Percentiles rank a stretch among this genome's conserved stretches.
These are phyloP conservation scores for Echiichthys vipera DNA, from an alignment of 2,797 vertebrate species.

Conservation along the genomic window DNA sequence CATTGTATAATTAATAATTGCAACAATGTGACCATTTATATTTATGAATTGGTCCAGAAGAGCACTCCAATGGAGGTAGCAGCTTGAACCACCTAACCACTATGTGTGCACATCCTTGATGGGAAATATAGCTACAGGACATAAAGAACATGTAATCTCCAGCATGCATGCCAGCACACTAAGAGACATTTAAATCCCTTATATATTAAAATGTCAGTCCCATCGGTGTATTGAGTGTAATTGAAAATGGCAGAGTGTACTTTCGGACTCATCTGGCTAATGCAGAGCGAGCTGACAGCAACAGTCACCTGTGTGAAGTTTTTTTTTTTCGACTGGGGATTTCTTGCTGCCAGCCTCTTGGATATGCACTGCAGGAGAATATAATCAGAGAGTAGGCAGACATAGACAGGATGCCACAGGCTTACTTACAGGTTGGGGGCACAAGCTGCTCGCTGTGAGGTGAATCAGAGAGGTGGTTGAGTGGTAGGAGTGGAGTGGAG, in stretches of 20 bases:
- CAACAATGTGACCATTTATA: background rate
- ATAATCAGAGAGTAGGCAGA: slow-evolving; percentile 53
- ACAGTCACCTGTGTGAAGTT: slow-evolving; percentile 37
- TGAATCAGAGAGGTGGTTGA: slow-evolving; percentile 33
- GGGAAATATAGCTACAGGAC: background rate
- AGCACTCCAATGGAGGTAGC: background rate
- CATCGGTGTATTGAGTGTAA: slow-evolving; percentile 1
- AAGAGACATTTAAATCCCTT: background rate
- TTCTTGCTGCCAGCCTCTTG: slow-evolving; percentile 39
- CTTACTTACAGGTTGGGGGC: slow-evolving; percentile 41
- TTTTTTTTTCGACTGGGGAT: slow-evolving; percentile 23
- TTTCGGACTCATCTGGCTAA: slow-evolving; percentile 33
- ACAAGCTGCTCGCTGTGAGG: slow-evolving; percentile 44
- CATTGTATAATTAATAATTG: background rate
- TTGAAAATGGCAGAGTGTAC: slow-evolving; percentile 34
- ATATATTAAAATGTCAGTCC: background rate
- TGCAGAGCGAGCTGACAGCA: slow-evolving; percentile 40
- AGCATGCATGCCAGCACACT: background rate
- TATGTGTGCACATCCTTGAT: background rate
- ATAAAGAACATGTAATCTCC: background rate
- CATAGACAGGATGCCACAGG: slow-evolving; percentile 36
- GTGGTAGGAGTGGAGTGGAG: background rate
- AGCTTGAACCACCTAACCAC: background rate
- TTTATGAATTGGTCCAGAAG: background rate
- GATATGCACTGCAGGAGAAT: slow-evolving; percentile 49